Conservation (phyloP, 1,140 invertebrate genomes). For the Zaprionus inermis region DNA sequence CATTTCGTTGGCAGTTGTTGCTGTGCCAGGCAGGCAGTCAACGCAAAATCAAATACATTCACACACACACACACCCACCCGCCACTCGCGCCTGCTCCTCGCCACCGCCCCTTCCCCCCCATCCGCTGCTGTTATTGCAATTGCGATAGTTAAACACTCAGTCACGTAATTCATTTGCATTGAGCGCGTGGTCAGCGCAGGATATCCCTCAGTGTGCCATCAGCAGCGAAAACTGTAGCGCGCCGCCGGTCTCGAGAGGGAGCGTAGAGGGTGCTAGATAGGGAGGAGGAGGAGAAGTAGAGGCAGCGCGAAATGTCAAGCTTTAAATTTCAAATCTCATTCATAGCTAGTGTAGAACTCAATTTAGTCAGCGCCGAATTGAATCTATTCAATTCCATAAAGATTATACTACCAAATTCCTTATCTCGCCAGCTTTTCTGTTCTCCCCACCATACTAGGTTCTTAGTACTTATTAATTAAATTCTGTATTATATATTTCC, state of each 20-base stretch:
- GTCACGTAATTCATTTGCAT: slow-evolving; percentile 59
- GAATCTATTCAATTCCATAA: not conserved
- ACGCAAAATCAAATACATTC: slow-evolving; percentile 29
- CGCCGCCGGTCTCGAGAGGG: not conserved
- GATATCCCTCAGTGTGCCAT: slow-evolving; percentile 36
- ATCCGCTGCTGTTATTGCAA: slow-evolving; percentile 29
- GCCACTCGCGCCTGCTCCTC: not conserved
- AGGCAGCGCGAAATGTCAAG: not conserved
- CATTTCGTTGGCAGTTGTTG: slow-evolving; percentile 26
- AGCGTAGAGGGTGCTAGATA: not conserved
- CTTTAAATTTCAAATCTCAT: not conserved
- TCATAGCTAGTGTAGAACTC: not conserved
- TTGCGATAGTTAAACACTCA: slow-evolving; percentile 50
- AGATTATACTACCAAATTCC: not conserved
- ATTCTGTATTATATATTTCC: no score
- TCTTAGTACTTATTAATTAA: no score
- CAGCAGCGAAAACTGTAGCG: slow-evolving; percentile 18
- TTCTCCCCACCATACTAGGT: no score
- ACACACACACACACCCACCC: not conserved
- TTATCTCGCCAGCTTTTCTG: not conserved
- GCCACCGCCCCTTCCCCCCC: not conserved
- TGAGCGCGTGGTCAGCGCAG: slow-evolving; percentile 46
- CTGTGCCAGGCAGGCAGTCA: slow-evolving; percentile 30
- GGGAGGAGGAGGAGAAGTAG: not conserved
- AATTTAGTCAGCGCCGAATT: not conserved